Conservation (phyloP, 2,797 vertebrate genomes). For the Myiothlypis chrysogaster region DNA sequence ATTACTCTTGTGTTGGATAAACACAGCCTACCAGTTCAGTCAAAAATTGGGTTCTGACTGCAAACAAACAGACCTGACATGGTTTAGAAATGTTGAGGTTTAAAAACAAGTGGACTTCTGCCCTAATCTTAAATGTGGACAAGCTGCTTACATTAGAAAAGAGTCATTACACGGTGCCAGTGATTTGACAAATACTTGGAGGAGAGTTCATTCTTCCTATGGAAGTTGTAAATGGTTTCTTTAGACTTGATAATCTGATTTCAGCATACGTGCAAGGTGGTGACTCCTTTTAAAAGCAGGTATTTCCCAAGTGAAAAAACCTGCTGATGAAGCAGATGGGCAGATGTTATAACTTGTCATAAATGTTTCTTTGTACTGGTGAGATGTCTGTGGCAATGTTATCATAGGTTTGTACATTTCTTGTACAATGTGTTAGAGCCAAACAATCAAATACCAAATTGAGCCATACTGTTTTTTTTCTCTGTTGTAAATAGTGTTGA, state of each 20-base stretch:
- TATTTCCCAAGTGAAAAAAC: neutral
- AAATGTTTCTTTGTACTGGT: neutral
- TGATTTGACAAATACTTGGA: neutral
- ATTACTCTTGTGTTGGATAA: neutral
- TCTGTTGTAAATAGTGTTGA: neutral
- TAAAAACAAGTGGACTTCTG: neutral
- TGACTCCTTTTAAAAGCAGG: neutral
- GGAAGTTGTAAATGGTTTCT: neutral
- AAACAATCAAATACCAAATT: neutral
- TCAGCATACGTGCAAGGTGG: neutral
- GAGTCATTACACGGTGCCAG: neutral
- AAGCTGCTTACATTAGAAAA: neutral
- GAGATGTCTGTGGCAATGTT: neutral
- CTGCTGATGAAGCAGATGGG: neutral
- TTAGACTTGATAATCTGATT: neutral
- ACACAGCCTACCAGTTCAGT: neutral
- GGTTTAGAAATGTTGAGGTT: neutral
- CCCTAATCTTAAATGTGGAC: neutral
- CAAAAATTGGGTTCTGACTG: neutral
- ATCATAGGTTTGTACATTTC: fast-evolving
- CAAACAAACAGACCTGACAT: neutral
- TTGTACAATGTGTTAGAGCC: neutral
- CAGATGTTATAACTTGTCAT: neutral
- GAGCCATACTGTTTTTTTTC: neutral
- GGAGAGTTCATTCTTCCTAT: neutral